Evolutionary conservation across 2,113 vertebrate species (phyloP).

Genomic region (Fukomys damarensis): DNA sequence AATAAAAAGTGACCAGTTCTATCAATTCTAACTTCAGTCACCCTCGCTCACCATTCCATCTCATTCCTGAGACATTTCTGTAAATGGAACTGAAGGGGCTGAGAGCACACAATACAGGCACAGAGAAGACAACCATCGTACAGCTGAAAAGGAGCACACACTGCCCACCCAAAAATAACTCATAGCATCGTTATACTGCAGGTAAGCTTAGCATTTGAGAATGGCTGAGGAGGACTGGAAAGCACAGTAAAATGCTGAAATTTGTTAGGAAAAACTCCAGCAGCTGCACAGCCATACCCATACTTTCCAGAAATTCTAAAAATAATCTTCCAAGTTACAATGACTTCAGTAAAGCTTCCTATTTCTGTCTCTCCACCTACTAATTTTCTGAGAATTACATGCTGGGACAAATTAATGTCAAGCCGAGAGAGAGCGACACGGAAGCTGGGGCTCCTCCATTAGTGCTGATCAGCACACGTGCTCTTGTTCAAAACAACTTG

Average conservation of each 20-base stretch:
- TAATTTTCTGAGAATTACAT: conserved; percentile 77
- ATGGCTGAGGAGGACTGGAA: background rate
- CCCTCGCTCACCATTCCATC: background rate
- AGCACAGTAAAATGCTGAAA: conserved; percentile 3
- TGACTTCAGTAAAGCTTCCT: conserved; percentile 65
- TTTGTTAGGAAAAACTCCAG: background rate
- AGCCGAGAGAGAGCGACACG: background rate
- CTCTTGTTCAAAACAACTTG: background rate
- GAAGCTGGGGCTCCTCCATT: conserved; percentile 12
- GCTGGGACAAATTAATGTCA: conserved; percentile 57
- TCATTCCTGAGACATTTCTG: background rate
- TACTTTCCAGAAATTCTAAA: conserved; percentile 61
- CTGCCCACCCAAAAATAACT: fast-evolving
- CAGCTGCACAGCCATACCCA: background rate
- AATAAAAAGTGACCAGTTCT: background rate
- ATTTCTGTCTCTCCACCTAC: conserved; percentile 72
- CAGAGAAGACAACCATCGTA: background rate
- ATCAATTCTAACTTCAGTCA: background rate
- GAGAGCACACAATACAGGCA: fast-evolving
- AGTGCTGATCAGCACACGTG: conserved; percentile 54
- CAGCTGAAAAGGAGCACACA: background rate
- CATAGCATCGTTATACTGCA: fast-evolving
- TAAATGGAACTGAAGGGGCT: background rate
- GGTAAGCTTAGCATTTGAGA: background rate
- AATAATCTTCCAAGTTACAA: conserved; percentile 60